Percentiles rank a stretch among this genome's conserved stretches.
Evolutionary conservation across 2,113 vertebrate species (phyloP).

Genomic region (Pelodiscus sinensis): DNA sequence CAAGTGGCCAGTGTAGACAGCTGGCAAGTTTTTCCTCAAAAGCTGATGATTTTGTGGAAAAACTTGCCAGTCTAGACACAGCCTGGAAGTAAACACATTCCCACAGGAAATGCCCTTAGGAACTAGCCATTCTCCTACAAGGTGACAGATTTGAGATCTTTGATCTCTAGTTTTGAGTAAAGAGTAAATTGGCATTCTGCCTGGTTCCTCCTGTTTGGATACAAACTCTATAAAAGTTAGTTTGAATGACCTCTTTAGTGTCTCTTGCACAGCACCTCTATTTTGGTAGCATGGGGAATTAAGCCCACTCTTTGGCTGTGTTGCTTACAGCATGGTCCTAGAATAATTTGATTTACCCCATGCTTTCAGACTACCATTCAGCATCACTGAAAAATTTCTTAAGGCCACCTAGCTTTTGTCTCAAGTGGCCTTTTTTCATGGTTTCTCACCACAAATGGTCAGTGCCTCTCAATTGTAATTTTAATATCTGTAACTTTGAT

Average conservation of each 20-base stretch:
- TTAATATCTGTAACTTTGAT: not conserved
- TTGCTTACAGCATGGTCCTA: not conserved
- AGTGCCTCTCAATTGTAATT: not conserved
- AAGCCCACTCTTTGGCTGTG: not conserved
- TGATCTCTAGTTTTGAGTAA: slow-evolving; percentile 49
- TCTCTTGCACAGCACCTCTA: not conserved
- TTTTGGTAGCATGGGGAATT: not conserved
- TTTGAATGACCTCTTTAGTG: not conserved
- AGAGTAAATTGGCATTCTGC: slow-evolving; percentile 39
- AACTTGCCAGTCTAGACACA: no score
- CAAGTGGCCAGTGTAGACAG: no score
- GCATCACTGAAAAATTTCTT: not conserved
- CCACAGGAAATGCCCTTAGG: slow-evolving; percentile 17
- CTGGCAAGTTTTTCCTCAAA: no score
- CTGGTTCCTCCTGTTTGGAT: slow-evolving; percentile 39
- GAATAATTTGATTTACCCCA: not conserved
- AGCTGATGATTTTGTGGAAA: no score
- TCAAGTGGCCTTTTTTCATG: not conserved
- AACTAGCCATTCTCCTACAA: not conserved
- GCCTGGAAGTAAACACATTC: slow-evolving; percentile 1
- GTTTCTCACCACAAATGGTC: fast-evolving
- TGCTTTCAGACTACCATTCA: not conserved
- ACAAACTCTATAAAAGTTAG: slow-evolving; percentile 29
- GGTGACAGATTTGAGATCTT: slow-evolving; percentile 34
- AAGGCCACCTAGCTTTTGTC: fast-evolving